Percentiles rank a stretch among this genome's conserved stretches.
Evolutionary conservation across 30 jellyfish, hydroid and myxozoan species (phyloP).

Genomic region (Cassiopea xamachana): DNA sequence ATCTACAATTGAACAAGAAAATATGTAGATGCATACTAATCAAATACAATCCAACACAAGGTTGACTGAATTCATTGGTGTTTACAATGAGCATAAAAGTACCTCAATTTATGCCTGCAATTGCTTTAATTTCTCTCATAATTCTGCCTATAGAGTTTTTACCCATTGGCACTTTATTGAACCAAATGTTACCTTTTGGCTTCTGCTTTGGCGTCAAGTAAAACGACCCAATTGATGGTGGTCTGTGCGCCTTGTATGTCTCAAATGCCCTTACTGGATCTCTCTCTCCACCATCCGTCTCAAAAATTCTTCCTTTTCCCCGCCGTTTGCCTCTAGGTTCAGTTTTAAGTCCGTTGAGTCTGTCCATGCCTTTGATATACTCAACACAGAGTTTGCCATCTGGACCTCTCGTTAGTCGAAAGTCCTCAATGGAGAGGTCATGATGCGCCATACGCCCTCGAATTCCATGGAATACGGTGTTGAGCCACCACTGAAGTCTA

Average conservation of each 20-base stretch:
- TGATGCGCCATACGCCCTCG: slow-evolving; percentile 99
- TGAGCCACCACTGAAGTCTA: slow-evolving; percentile 96
- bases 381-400: slow-evolving; percentile 96
- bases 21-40: not conserved
- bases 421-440: slow-evolving; percentile 89
- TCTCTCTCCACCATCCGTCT: slow-evolving; percentile 98
- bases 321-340: slow-evolving; percentile 85
- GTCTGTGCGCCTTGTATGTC: slow-evolving; percentile 93
- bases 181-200: slow-evolving; percentile 95
- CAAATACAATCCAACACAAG: not conserved
- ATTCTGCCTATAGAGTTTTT: slow-evolving; percentile 97
- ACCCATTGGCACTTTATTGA: slow-evolving; percentile 99
- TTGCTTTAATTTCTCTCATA: slow-evolving; percentile 97
- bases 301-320: slow-evolving; percentile 87
- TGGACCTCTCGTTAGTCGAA: slow-evolving; percentile 76
- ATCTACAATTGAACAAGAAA: not conserved
- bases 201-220: slow-evolving; percentile 96
- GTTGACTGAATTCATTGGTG: not conserved
- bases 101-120: slow-evolving; percentile 78
- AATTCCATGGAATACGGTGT: slow-evolving; percentile 96
- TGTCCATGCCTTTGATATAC: slow-evolving; percentile 72
- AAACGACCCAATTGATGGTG: slow-evolving; percentile 94
- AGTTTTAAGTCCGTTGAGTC: slow-evolving; percentile 42
- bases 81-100: not conserved
- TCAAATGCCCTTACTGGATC: slow-evolving; percentile 96